These are phyloP conservation scores for Hozukius guyotensis DNA, from an alignment of 2,797 vertebrate genomes.

Conservation along the genomic window DNA sequence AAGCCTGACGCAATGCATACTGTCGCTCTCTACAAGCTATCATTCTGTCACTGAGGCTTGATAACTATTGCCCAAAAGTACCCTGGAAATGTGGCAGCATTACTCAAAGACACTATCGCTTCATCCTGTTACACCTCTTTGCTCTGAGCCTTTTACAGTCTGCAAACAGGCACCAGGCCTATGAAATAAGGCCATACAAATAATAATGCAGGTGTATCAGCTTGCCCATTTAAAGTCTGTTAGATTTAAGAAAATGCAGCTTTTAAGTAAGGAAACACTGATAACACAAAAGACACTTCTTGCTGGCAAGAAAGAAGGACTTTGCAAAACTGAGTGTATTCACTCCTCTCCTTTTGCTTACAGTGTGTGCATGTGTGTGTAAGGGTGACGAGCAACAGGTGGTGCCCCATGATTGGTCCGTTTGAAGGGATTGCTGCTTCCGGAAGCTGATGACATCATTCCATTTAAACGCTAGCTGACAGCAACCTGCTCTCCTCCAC, in stretches of 20 bases:
- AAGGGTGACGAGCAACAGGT: not conserved
- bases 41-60: not conserved
- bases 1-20: not conserved
- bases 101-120: not conserved
- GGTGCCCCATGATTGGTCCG: no score
- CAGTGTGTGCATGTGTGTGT: no score
- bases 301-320: no score
- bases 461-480: not conserved
- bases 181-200: not conserved
- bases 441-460: not conserved
- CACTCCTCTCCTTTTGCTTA: no score
- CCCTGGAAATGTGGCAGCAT: not conserved
- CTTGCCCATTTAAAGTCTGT: not conserved
- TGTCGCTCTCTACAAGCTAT: not conserved
- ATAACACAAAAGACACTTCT: no score
- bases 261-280: not conserved
- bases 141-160: slow-evolving; percentile 6
- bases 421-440: not conserved
- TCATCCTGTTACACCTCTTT: not conserved
- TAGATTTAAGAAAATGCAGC: not conserved
- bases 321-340: no score
- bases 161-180: not conserved
- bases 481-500: not conserved
- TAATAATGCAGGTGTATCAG: not conserved
- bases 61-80: not conserved